These are phyloP conservation scores for Gadus chalcogrammus DNA, from an alignment of 2,113 vertebrate species.

Conservation along the genomic window DNA sequence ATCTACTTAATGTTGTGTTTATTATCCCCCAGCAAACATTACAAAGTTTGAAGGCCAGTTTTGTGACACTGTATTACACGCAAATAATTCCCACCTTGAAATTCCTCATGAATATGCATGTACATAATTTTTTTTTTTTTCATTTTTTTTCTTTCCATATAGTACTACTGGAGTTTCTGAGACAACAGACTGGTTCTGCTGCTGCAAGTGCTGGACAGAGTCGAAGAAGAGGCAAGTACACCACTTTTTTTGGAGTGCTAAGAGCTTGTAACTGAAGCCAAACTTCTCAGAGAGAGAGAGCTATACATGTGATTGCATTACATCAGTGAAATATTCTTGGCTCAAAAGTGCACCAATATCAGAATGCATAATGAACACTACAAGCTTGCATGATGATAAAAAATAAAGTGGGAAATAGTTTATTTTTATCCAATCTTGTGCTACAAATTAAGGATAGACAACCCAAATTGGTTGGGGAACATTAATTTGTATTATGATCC, in stretches of 20 bases:
- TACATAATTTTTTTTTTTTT: too few species aligned
- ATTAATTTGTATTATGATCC: slow-evolving; percentile 46
- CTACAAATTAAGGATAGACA: slow-evolving; percentile 49
- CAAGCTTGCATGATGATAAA: slow-evolving; percentile 57
- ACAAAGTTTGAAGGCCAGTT: slow-evolving; percentile 19
- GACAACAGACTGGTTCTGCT: slow-evolving; percentile 32
- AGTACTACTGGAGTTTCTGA: slow-evolving; percentile 30
- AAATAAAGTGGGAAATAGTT: slow-evolving; percentile 3
- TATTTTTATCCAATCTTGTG: slow-evolving; percentile 38
- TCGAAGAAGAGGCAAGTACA: slow-evolving; percentile 50
- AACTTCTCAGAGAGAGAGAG: slow-evolving; percentile 44
- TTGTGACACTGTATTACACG: not conserved
- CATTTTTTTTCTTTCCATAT: too few species aligned
- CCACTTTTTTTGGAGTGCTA: slow-evolving; percentile 55
- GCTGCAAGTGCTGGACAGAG: slow-evolving; percentile 52
- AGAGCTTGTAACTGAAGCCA: slow-evolving; percentile 57
- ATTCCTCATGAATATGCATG: slow-evolving; percentile 34
- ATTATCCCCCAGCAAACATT: slow-evolving; percentile 30
- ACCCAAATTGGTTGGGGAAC: slow-evolving; percentile 45
- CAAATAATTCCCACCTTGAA: slow-evolving; percentile 5
- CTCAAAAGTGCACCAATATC: slow-evolving; percentile 44
- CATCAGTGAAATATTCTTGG: slow-evolving; percentile 54
- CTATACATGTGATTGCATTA: slow-evolving; percentile 60
- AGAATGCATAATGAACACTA: slow-evolving; percentile 42
- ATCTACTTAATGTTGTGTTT: slow-evolving; percentile 55